phyloP scores from a whole-genome alignment of 1,140 invertebrate species.

The Apis mellifera region DNA sequence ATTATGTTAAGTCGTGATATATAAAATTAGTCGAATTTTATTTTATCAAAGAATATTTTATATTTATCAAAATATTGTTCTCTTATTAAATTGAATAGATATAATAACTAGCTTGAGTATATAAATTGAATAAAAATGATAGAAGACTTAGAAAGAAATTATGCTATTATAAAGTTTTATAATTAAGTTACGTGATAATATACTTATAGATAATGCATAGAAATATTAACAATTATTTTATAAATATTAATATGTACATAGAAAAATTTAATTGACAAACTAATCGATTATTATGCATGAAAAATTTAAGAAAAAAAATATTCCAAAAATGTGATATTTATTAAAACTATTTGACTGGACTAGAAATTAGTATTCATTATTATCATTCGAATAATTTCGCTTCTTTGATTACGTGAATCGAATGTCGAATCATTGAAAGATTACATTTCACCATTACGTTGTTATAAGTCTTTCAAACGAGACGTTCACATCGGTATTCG shows the following conservation, averaged over 20 bases:
- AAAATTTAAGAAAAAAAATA: too few relatives aligned
- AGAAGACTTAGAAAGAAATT: neutral
- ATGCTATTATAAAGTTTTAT: neutral
- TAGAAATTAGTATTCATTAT: neutral
- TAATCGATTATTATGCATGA: neutral
- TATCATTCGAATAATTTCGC: neutral
- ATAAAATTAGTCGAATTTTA: neutral
- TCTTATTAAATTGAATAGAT: too few relatives aligned
- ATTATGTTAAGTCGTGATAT: neutral
- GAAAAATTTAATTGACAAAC: too few relatives aligned
- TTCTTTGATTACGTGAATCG: neutral
- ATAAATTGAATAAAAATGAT: neutral
- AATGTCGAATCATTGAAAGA: neutral
- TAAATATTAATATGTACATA: too few relatives aligned
- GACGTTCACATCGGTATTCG: neutral
- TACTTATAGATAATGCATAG: neutral
- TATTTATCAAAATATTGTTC: neutral
- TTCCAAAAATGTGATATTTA: too few relatives aligned
- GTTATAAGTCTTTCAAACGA: neutral
- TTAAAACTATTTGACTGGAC: neutral
- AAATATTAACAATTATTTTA: too few relatives aligned
- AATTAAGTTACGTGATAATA: neutral
- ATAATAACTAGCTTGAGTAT: too few relatives aligned
- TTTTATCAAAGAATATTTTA: neutral
- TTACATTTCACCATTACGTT: neutral